These are phyloP conservation scores for Chionoecetes opilio DNA, from an alignment of 1,140 invertebrate genomes.

Conservation along the genomic window DNA sequence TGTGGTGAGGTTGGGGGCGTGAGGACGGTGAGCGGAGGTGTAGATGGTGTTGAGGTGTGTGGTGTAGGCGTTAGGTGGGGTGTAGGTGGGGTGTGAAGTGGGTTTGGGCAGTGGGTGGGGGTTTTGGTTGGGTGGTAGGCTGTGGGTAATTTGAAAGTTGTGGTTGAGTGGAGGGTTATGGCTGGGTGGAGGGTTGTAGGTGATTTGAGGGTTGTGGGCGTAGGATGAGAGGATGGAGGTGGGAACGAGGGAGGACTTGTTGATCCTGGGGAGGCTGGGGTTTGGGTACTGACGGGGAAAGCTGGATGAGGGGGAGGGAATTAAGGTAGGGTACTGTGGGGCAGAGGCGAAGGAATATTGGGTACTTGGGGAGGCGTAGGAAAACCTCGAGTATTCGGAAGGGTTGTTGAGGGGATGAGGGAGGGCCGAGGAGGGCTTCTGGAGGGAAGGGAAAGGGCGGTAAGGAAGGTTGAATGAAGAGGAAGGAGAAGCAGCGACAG, in stretches of 20 bases:
- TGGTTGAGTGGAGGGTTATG: not conserved
- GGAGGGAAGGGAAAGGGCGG: slow-evolving; percentile 45
- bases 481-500: slow-evolving; percentile 41
- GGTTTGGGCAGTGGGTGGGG: slow-evolving; percentile 36
- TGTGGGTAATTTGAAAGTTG: not conserved
- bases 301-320: not conserved
- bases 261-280: slow-evolving; percentile 42
- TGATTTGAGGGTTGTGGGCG: slow-evolving; percentile 49
- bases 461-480: slow-evolving; percentile 56
- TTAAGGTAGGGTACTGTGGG: slow-evolving; percentile 13
- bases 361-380: slow-evolving; percentile 59
- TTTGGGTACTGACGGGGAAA: slow-evolving; percentile 32
- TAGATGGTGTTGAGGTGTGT: not conserved
- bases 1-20: slow-evolving; percentile 53
- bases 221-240: slow-evolving; percentile 60
- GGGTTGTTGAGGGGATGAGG: not conserved
- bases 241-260: not conserved
- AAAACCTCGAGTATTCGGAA: slow-evolving; percentile 44
- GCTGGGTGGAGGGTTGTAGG: slow-evolving; percentile 15
- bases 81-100: not conserved
- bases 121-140: not conserved
- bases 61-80: slow-evolving; percentile 36
- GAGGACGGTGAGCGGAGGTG: not conserved
- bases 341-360: not conserved
- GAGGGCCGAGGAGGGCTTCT: slow-evolving; percentile 33